These are phyloP conservation scores for Galago senegalensis DNA, from an alignment of 2,797 vertebrate species.

Conservation along the genomic window DNA sequence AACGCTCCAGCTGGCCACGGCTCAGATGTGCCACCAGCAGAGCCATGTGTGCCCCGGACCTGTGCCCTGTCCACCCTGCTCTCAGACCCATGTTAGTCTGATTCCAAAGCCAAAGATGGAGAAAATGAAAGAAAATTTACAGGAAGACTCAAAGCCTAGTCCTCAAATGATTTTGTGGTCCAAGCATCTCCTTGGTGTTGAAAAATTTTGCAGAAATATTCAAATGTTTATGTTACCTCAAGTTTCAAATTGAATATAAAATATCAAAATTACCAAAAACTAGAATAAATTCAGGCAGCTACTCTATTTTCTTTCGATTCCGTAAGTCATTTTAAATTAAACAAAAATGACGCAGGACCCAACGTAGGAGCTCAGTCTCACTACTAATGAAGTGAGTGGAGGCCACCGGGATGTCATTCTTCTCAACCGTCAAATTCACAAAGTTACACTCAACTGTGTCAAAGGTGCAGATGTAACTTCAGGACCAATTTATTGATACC, in stretches of 20 bases:
- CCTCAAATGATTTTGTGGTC: background rate
- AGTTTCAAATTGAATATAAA: background rate
- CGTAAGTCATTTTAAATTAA: background rate
- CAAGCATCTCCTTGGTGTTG: background rate
- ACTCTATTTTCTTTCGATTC: background rate
- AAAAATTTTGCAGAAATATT: background rate
- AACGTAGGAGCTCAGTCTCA: background rate
- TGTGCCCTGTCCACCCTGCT: accelerated
- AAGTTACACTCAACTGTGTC: accelerated
- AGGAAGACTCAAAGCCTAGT: background rate
- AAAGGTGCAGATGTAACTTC: accelerated
- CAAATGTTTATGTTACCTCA: background rate
- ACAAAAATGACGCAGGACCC: accelerated
- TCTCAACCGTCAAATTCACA: background rate
- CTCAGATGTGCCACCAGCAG: accelerated
- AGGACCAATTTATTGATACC: accelerated
- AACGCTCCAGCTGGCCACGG: accelerated
- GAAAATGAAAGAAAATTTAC: background rate
- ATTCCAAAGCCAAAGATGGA: background rate
- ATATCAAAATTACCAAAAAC: background rate
- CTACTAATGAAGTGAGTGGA: background rate
- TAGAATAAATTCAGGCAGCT: background rate
- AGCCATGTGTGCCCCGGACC: accelerated
- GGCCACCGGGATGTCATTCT: accelerated
- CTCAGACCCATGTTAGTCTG: no score